Conservation (phyloP, 1,140 invertebrate genomes). For the Prorops nasuta region DNA sequence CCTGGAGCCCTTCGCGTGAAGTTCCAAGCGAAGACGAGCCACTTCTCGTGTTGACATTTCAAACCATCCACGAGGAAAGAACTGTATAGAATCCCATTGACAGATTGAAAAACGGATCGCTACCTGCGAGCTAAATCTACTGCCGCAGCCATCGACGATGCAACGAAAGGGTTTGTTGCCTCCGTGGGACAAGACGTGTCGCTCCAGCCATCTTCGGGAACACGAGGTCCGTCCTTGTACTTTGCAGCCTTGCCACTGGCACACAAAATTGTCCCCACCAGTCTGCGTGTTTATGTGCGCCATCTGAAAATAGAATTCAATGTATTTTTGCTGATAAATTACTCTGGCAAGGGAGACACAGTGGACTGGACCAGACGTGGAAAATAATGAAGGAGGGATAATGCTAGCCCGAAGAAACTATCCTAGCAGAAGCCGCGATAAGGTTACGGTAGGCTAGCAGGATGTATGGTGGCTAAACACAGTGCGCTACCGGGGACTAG, state of each 20-base stretch:
- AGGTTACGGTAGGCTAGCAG: too few relatives aligned
- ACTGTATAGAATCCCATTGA: too few relatives aligned
- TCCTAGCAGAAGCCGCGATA: too few relatives aligned
- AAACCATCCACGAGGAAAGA: background rate
- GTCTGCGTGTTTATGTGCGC: conserved; percentile 84
- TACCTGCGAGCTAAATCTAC: conserved; percentile 89
- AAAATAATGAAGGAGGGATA: too few relatives aligned
- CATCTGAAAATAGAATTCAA: conserved; percentile 60
- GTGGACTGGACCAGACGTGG: too few relatives aligned
- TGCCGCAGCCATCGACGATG: conserved; percentile 89
- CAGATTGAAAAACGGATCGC: conserved; percentile 5
- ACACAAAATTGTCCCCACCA: conserved; percentile 78
- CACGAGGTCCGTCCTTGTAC: conserved; percentile 90
- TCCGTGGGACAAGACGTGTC: conserved; percentile 88
- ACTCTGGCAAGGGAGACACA: too few relatives aligned
- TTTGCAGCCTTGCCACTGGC: conserved; percentile 91
- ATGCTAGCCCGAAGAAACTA: too few relatives aligned
- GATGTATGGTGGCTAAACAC: too few relatives aligned
- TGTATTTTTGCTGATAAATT: too few relatives aligned
- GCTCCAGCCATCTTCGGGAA: conserved; percentile 87
- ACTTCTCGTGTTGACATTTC: conserved; percentile 6
- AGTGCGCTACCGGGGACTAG: too few relatives aligned
- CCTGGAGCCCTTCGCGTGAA: too few relatives aligned
- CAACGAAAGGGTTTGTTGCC: conserved; percentile 94
- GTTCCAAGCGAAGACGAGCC: conserved; percentile 10